Conservation (phyloP, 35 echinoderm and acorn worm species). For the Apostichopus parvimensis region DNA sequence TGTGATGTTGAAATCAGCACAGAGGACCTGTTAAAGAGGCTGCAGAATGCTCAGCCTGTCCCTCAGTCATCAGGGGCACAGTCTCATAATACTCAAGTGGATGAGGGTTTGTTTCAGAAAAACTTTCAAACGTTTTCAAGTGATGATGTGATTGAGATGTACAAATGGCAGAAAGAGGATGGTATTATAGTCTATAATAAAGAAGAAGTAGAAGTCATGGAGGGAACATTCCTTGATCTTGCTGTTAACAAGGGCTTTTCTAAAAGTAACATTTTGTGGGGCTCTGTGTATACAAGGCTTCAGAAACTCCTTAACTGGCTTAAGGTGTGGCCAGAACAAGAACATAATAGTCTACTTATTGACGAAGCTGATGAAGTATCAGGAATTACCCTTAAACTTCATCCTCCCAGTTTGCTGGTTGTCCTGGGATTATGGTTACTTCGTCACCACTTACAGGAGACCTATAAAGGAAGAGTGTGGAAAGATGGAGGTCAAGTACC, state of each 20-base stretch:
- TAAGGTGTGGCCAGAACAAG: conserved; percentile 41
- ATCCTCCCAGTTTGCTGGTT: conserved; percentile 44
- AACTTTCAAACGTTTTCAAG: conserved; percentile 7
- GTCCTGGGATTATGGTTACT: conserved; percentile 53
- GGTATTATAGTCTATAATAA: background rate
- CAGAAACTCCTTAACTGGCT: conserved; percentile 55
- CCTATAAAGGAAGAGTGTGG: background rate
- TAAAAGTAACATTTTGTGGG: conserved; percentile 20
- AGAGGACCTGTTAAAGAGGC: background rate
- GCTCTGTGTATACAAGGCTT: conserved; percentile 37
- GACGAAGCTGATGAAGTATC: conserved; percentile 17
- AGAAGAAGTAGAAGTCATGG: background rate
- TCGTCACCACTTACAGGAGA: conserved; percentile 26
- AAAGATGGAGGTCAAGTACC: background rate
- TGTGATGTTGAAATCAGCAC: conserved; percentile 14
- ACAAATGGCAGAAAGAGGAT: background rate
- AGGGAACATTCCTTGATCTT: conserved; percentile 35
- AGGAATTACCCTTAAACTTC: conserved; percentile 32
- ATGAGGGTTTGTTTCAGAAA: conserved; percentile 46
- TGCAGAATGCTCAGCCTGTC: background rate
- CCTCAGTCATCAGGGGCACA: background rate
- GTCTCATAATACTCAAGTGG: background rate
- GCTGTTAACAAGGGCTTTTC: conserved; percentile 22
- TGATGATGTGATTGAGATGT: conserved; percentile 38
- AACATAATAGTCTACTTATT: background rate